phyloP scores from a whole-genome alignment of 2,888 invertebrate genomes.

The Andrena praecox region DNA sequence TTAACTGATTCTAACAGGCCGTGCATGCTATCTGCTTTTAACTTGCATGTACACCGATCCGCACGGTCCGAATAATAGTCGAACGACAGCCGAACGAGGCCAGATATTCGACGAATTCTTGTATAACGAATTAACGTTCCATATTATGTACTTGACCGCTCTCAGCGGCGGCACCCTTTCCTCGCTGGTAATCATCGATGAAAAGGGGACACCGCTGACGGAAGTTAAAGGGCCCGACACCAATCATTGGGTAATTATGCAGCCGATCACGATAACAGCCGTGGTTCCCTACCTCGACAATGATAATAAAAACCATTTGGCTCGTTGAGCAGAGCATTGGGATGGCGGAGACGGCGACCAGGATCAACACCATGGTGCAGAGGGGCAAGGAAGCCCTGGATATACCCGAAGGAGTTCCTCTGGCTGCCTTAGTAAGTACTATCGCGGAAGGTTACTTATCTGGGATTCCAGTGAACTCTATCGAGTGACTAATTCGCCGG shows the following conservation, averaged over 20 bases:
- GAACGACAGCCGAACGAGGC: no score
- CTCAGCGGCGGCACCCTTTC: slow-evolving; percentile 94
- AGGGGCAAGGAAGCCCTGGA: slow-evolving; percentile 88
- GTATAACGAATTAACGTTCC: not conserved
- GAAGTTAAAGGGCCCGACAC: slow-evolving; percentile 90
- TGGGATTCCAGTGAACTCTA: not conserved
- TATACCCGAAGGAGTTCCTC: slow-evolving; percentile 86
- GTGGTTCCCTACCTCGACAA: not conserved
- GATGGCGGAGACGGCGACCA: slow-evolving; percentile 90
- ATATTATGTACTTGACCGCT: not conserved
- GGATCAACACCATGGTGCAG: slow-evolving; percentile 91
- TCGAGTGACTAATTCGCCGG: not conserved
- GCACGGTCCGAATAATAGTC: not conserved
- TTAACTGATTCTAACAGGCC: slow-evolving; percentile 21
- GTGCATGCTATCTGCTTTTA: slow-evolving; percentile 11
- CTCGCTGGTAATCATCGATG: slow-evolving; percentile 91
- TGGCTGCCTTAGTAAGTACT: slow-evolving; percentile 89
- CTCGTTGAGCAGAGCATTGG: slow-evolving; percentile 87
- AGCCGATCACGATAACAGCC: not conserved
- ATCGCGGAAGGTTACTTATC: not conserved
- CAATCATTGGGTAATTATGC: slow-evolving; percentile 90
- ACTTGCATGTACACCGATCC: not conserved
- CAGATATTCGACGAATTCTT: not conserved
- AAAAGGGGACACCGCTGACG: slow-evolving; percentile 89
- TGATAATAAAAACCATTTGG: not conserved